These are phyloP conservation scores for Bombus polaris DNA, from an alignment of 1,140 invertebrate species.

Conservation along the genomic window DNA sequence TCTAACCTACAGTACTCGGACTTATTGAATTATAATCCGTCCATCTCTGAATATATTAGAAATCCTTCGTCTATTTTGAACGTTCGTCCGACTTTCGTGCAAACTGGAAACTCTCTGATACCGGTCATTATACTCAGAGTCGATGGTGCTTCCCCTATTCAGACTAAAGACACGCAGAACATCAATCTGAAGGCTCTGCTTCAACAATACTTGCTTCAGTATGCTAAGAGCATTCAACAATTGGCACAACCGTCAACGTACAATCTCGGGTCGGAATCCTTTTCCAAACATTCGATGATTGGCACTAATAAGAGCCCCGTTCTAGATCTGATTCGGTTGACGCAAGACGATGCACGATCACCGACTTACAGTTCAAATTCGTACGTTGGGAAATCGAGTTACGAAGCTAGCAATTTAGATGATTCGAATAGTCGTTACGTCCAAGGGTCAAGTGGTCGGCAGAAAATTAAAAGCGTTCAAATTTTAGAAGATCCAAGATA, in stretches of 20 bases:
- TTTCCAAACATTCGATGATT: background rate
- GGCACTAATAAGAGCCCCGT: slow-evolving; percentile 63
- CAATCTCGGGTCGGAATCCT: slow-evolving; percentile 59
- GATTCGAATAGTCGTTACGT: slow-evolving; percentile 28
- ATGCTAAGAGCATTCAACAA: slow-evolving; percentile 73
- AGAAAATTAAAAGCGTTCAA: slow-evolving; percentile 78
- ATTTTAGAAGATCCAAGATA: slow-evolving; percentile 78
- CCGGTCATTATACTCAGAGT: slow-evolving; percentile 80
- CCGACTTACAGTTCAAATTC: slow-evolving; percentile 38
- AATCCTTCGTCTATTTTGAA: slow-evolving; percentile 80
- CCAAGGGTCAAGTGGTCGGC: slow-evolving; percentile 40
- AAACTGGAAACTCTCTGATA: slow-evolving; percentile 78
- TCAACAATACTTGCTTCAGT: slow-evolving; percentile 79
- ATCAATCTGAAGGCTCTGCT: slow-evolving; percentile 79
- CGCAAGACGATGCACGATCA: slow-evolving; percentile 32
- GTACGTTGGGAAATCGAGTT: slow-evolving; percentile 53
- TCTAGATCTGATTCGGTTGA: slow-evolving; percentile 69
- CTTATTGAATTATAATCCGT: slow-evolving; percentile 79
- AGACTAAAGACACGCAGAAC: slow-evolving; percentile 67
- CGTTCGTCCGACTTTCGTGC: slow-evolving; percentile 80
- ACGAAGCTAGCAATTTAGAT: slow-evolving; percentile 51
- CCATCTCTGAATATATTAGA: slow-evolving; percentile 80
- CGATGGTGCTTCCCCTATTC: slow-evolving; percentile 76
- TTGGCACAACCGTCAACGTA: slow-evolving; percentile 69
- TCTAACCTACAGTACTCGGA: slow-evolving; percentile 71